Base-by-base conservation (phyloP, 2,888 invertebrate genomes). In the Neoascia interrupta region DNA sequence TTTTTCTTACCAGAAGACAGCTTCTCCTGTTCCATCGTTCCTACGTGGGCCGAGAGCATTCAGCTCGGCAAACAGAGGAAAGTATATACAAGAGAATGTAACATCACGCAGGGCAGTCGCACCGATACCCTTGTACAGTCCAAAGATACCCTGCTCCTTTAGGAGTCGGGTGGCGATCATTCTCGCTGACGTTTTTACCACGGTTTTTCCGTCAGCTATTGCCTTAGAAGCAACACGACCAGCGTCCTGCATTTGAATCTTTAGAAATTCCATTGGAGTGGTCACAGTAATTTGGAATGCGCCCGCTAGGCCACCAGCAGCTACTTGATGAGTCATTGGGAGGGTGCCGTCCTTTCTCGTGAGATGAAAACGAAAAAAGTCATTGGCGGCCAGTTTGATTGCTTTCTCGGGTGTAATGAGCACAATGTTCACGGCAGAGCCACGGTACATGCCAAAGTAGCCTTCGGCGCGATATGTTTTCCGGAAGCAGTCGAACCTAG, bases 381-480 rank as follows among this genome's bases (percentile, higher is more conserved):
- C 99, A 89, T 99, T 99, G 51, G 97, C 98, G 3, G 99, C 96
- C 81, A 99, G 91, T 90, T 99, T 99, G 85, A 99, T 99, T 1
- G 98, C 99, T 87, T 99, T 99, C 89, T 99, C 99, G 0, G 99
- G 99, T 0, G 99, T 99, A 76, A 99, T 98, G 56, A 99, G 92
- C 26, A 99, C 89, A 84, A 99, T 97, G 90, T 99, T 99, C 1
- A 99, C 99, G 10, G 94, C 98, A 0, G 97, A 98, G 1, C 99
- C 99, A 84, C 97, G 93, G 89, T 99, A 99, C 98, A 99, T 98
- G 84, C 98, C 98, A 88, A 97, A 95, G 88, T 97, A 98, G 0
- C 99, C 99, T 88, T 99, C 99, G 11, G 95, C 93, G 60, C 90
- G 91, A 87, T 96, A 97, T 0, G 98, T 98, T 89, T 99, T 96